Evolutionary conservation across 2,113 vertebrate genomes (phyloP), one percentile per base, ranked within the genome.

Genomic region (Oncorhynchus nerka): DNA sequence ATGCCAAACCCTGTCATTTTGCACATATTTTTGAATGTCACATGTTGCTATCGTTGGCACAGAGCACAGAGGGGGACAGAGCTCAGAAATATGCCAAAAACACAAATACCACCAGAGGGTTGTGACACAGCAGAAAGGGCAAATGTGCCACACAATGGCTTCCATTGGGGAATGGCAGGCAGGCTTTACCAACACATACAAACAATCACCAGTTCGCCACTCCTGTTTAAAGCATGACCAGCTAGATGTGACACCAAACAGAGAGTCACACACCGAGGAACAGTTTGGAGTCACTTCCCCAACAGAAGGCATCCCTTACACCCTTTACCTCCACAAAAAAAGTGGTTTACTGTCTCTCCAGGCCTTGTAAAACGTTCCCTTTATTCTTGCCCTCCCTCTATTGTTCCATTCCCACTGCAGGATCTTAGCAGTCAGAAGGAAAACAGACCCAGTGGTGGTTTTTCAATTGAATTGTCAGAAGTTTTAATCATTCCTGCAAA

Each of bases 381-480:
- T 39, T 45, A 28, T 55, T 20, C 19, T 67, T 49, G 67, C 49
- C 78, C 70, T 73, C 72, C 75, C 15, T 13, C 67, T 62, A 68
- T 72, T 48, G 26, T 65, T 59, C 32, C 66, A 62, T 69, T 64
- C 81, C 67, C 81, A 82, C 74, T 83, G 81, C 86, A 86, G 83
- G 83, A 77, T 88, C 84, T 83, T 82, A 85, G 81, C 84, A 82
- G 91, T 90, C 83, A 75, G 84, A 86, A 78, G 68, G 76, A 88
- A 91, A 91, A 90, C 86, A 89, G 81, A 87, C 83, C 84, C 87
- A 88, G 84, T 84, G 79, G 84, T 86, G 83, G 75, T 80, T 89
- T 89, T 89, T 79, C 88, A 83, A 89, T 90, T 88, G 88, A 87
- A 90, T 91, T 87, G 86, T 90, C 90, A 86, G 87, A 87, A 87